Evolutionary conservation across 1,140 invertebrate genomes (phyloP).

Genomic region (Diprion similis): DNA sequence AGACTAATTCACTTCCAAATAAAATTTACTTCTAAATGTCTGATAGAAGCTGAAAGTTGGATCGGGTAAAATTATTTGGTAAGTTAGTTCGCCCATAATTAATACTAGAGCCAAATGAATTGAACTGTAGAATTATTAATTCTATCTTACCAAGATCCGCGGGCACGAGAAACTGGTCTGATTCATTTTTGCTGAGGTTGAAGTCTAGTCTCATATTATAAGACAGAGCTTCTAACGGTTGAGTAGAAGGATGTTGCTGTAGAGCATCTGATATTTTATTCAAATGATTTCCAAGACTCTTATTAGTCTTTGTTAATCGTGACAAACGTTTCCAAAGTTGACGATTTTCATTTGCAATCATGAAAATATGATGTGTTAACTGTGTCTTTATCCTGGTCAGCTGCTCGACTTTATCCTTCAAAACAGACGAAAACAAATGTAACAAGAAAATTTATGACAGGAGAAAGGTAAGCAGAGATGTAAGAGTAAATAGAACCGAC

Average conservation of each 20-base stretch:
- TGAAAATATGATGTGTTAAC: slow-evolving; percentile 75
- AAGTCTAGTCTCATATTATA: slow-evolving; percentile 41
- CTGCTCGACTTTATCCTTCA: slow-evolving; percentile 69
- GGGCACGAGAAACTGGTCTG: slow-evolving; percentile 46
- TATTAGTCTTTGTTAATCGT: slow-evolving; percentile 67
- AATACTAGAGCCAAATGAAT: slow-evolving; percentile 67
- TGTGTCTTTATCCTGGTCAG: slow-evolving; percentile 77
- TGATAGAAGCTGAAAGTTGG: slow-evolving; percentile 12
- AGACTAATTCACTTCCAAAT: slow-evolving; percentile 44
- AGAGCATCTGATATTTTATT: slow-evolving; percentile 62
- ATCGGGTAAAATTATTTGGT: slow-evolving; percentile 47
- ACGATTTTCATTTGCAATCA: slow-evolving; percentile 82
- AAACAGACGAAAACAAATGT: slow-evolving; percentile 19
- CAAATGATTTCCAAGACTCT: slow-evolving; percentile 59
- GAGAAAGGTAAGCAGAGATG: too few relatives aligned
- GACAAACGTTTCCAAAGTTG: slow-evolving; percentile 78
- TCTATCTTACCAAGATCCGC: slow-evolving; percentile 39
- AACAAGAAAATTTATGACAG: not conserved
- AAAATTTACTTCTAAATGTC: slow-evolving; percentile 54
- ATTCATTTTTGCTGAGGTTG: slow-evolving; percentile 26
- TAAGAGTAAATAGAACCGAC: too few relatives aligned
- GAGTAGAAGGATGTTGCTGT: slow-evolving; percentile 50
- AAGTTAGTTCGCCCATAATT: slow-evolving; percentile 67
- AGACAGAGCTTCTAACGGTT: slow-evolving; percentile 40
- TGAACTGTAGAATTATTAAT: slow-evolving; percentile 32